These are phyloP conservation scores for Cairina moschata DNA, from an alignment of 2,113 vertebrate species.

Conservation along the genomic window DNA sequence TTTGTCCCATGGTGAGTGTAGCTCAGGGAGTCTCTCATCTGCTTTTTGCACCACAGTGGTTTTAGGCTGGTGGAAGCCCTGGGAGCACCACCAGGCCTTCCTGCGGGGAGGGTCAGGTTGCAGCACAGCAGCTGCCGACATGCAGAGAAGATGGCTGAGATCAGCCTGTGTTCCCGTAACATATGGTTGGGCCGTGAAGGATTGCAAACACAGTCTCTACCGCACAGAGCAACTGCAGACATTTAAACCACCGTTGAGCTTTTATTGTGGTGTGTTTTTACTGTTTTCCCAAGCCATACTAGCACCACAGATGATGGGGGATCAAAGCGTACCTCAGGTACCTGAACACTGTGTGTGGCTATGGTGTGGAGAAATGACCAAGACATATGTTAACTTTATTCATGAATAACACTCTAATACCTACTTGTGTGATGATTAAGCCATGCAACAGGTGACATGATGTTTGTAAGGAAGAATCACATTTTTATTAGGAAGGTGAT, in stretches of 20 bases:
- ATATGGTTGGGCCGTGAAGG: not conserved
- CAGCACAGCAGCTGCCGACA: not conserved
- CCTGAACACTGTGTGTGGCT: not conserved
- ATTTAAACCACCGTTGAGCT: not conserved
- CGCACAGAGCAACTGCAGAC: not conserved
- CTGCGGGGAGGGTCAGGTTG: not conserved
- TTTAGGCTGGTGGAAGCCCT: not conserved
- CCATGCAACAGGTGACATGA: not conserved
- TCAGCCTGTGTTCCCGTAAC: not conserved
- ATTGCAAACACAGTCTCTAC: not conserved
- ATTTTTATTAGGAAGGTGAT: not conserved
- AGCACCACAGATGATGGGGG: not conserved
- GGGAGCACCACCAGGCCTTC: not conserved
- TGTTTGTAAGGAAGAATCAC: not conserved
- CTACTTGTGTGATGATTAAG: not conserved
- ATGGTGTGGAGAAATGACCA: not conserved
- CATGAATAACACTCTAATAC: not conserved
- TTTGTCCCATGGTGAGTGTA: not conserved
- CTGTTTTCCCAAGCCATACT: not conserved
- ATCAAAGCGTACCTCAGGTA: not conserved
- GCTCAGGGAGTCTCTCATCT: not conserved
- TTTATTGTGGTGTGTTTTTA: not conserved
- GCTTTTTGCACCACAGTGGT: rapidly evolving
- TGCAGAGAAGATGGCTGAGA: not conserved
- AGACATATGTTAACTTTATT: not conserved